phyloP scores from a whole-genome alignment of 2,888 invertebrate species.

The Conops quadrifasciatus region DNA sequence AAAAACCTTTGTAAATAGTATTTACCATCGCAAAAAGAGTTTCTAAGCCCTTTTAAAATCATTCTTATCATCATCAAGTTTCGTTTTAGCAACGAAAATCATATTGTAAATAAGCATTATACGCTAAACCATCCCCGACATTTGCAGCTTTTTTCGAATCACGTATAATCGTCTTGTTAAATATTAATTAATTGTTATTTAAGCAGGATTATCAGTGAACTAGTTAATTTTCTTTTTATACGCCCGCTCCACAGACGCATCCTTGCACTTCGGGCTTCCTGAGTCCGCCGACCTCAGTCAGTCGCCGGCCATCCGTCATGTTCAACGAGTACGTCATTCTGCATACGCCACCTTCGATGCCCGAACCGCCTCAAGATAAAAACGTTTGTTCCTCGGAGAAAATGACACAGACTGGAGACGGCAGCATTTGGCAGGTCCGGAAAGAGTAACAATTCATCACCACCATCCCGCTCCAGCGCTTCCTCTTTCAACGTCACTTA shows the following conservation, averaged over 20 bases:
- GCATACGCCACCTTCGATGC: constrained; percentile 69
- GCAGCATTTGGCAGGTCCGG: constrained; percentile 74
- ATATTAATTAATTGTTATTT: not conserved
- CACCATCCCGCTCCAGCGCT: not conserved
- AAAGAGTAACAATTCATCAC: not conserved
- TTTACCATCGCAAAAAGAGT: constrained; percentile 25
- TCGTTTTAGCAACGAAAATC: no score
- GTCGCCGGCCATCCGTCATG: constrained; percentile 86
- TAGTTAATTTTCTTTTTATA: not conserved
- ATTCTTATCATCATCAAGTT: no score
- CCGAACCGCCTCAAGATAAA: constrained; percentile 61
- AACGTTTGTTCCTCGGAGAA: constrained; percentile 85
- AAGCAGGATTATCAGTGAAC: not conserved
- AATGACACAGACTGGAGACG: constrained; percentile 86
- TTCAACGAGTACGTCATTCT: constrained; percentile 86
- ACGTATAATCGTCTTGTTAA: not conserved
- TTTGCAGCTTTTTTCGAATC: not conserved
- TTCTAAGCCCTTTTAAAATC: no score
- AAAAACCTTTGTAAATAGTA: constrained; percentile 38
- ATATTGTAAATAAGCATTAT: not conserved
- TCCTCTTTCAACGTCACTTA: constrained; percentile 2
- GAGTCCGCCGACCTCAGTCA: constrained; percentile 75
- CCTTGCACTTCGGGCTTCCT: constrained; percentile 75
- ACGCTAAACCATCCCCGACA: not conserved
- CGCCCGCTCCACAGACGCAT: constrained; percentile 66